These are phyloP conservation scores for Elgaria multicarinata DNA, from an alignment of 2,113 vertebrate species.

Conservation along the genomic window DNA sequence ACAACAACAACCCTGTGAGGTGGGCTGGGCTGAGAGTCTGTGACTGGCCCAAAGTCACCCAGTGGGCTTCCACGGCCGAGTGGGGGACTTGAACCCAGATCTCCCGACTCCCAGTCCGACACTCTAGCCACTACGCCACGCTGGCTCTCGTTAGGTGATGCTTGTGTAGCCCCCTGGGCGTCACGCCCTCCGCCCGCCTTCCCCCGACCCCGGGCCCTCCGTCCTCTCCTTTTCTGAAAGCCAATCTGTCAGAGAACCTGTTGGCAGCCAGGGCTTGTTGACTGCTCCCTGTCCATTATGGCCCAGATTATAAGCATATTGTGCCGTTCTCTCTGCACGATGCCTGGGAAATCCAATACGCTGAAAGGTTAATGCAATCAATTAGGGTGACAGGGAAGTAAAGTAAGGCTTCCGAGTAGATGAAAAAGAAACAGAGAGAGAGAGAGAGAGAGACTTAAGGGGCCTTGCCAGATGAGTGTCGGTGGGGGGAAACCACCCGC, in stretches of 20 bases:
- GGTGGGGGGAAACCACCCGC: constrained; percentile 48
- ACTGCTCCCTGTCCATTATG: constrained; percentile 98
- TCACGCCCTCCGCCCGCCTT: accelerated
- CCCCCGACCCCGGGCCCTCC: background rate
- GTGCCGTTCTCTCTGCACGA: constrained; percentile 95
- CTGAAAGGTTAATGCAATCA: constrained; percentile 99
- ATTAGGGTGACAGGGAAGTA: constrained; percentile 99
- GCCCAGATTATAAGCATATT: constrained; percentile 99
- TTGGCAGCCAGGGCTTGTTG: constrained; percentile 90
- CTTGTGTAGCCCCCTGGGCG: background rate
- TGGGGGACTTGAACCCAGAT: too few relatives aligned
- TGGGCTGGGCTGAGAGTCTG: background rate
- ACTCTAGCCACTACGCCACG: background rate
- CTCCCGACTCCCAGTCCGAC: too few relatives aligned
- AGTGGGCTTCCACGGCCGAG: too few relatives aligned
- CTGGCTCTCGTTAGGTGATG: too few relatives aligned
- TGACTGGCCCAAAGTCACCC: too few relatives aligned
- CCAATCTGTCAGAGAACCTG: constrained; percentile 75
- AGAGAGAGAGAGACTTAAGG: background rate
- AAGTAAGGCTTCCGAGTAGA: constrained; percentile 98
- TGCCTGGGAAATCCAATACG: constrained; percentile 99
- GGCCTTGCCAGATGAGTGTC: background rate
- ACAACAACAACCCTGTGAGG: background rate
- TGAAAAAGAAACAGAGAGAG: constrained; percentile 86
- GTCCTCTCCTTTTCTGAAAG: constrained; percentile 25